Conservation (phyloP, 2,888 invertebrate genomes). For the Galerucella calmariensis region DNA sequence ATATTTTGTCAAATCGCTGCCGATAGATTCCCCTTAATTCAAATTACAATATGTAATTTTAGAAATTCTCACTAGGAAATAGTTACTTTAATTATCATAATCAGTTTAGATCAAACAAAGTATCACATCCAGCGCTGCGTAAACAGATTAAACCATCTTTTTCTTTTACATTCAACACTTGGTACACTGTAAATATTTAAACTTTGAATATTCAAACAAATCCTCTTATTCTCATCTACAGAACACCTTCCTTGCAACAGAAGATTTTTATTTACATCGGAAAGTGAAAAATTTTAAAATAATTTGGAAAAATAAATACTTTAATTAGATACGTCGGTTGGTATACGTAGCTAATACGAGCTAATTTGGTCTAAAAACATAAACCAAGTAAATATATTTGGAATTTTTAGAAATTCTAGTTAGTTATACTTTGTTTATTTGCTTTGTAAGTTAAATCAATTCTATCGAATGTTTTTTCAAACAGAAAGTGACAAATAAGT, state of each 20-base stretch:
- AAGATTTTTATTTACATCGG: background rate
- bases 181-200: constrained; percentile 6
- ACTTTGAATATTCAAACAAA: background rate
- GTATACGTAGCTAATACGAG: background rate
- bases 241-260: too few species aligned
- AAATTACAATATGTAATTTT: background rate
- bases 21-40: too few species aligned
- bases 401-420: background rate
- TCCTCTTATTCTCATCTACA: background rate
- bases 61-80: background rate
- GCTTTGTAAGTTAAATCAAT: background rate
- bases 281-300: background rate
- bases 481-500: too few species aligned
- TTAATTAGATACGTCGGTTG: background rate
- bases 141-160: background rate
- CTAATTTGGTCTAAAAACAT: background rate
- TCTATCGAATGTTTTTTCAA: too few species aligned
- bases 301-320: constrained; percentile 7
- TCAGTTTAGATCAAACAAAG: constrained; percentile 2
- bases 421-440: background rate
- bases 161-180: constrained; percentile 2
- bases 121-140: background rate
- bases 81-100: background rate
- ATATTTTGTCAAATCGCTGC: too few species aligned
- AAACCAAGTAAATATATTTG: background rate